A percentile compares a stretch with the other conserved stretches of the same genome.
These are phyloP conservation scores for Phaonia tiefii DNA, from an alignment of 2,888 invertebrate genomes.

Conservation along the genomic window DNA sequence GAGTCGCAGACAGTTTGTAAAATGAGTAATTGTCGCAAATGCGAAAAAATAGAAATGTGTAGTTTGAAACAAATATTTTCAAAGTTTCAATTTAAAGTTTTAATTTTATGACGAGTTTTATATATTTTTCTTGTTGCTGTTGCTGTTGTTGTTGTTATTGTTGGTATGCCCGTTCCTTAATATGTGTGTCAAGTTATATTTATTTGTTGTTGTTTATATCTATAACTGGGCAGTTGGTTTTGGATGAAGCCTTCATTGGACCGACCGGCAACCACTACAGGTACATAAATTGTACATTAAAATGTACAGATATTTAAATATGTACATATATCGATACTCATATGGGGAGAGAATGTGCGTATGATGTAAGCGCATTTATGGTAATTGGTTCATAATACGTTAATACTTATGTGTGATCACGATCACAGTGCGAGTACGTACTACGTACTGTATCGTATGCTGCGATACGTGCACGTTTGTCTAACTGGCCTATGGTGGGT, in stretches of 20 bases:
- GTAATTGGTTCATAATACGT: slow-evolving; percentile 53
- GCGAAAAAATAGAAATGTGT: slow-evolving; percentile 20
- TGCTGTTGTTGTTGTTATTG: not conserved
- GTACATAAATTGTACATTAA: no score
- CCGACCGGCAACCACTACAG: no score
- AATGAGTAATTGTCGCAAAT: slow-evolving; percentile 58
- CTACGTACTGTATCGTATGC: not conserved
- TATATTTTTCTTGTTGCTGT: not conserved
- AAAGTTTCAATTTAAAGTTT: slow-evolving; percentile 26
- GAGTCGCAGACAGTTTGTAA: slow-evolving; percentile 33
- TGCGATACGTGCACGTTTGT: not conserved
- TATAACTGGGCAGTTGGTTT: not conserved
- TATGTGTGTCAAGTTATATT: slow-evolving; percentile 2
- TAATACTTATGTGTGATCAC: not conserved
- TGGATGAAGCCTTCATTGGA: not conserved
- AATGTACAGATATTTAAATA: not conserved
- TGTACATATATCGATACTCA: not conserved
- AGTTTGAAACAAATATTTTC: slow-evolving; percentile 32
- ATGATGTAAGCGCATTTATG: slow-evolving; percentile 64
- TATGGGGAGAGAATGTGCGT: slow-evolving; percentile 61
- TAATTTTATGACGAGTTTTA: not conserved
- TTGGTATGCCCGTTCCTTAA: not conserved
- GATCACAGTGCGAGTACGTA: not conserved
- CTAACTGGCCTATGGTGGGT: slow-evolving; percentile 8
- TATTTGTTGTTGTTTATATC: not conserved